Conservation (phyloP, 1,140 invertebrate genomes). For the Drosophila miranda region DNA sequence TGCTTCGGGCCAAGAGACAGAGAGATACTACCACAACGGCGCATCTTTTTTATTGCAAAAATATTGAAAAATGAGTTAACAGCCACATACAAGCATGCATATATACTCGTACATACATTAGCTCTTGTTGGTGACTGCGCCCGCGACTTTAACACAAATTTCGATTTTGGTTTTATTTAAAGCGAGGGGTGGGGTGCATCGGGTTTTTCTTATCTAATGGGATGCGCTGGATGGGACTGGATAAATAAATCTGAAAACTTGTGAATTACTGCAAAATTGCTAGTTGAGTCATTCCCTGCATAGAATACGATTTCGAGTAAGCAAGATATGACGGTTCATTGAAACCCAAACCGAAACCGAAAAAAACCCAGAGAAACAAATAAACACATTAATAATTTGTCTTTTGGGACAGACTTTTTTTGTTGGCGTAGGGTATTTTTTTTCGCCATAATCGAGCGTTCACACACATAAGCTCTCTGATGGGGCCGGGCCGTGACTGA, state of each 20-base stretch:
- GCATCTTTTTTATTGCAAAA: slow-evolving; percentile 80
- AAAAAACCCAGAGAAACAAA: slow-evolving; percentile 22
- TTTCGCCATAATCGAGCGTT: slow-evolving; percentile 66
- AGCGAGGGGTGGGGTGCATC: slow-evolving; percentile 53
- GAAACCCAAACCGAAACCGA: slow-evolving; percentile 9
- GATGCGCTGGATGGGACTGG: slow-evolving; percentile 4
- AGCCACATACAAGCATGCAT: slow-evolving; percentile 25
- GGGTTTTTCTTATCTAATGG: slow-evolving; percentile 32
- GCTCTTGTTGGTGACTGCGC: slow-evolving; percentile 72
- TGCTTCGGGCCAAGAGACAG: slow-evolving; percentile 13
- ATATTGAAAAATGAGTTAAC: slow-evolving; percentile 77
- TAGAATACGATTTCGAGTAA: background rate
- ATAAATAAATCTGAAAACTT: slow-evolving; percentile 23
- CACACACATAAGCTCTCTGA: slow-evolving; percentile 50
- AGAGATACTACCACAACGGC: slow-evolving; percentile 14
- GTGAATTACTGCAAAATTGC: slow-evolving; percentile 1
- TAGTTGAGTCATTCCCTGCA: slow-evolving; percentile 23
- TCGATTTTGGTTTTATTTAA: slow-evolving; percentile 52
- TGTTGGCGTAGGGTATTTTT: slow-evolving; percentile 59
- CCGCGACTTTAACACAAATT: slow-evolving; percentile 80
- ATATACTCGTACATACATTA: background rate
- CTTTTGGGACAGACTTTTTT: slow-evolving; percentile 32
- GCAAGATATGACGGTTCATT: slow-evolving; percentile 40
- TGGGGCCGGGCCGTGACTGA: slow-evolving; percentile 30
- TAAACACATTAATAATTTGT: slow-evolving; percentile 44